Evolutionary conservation across 1,140 invertebrate species (phyloP), one percentile per base, ranked within the genome.

Genomic region (Drosophila athabasca): DNA sequence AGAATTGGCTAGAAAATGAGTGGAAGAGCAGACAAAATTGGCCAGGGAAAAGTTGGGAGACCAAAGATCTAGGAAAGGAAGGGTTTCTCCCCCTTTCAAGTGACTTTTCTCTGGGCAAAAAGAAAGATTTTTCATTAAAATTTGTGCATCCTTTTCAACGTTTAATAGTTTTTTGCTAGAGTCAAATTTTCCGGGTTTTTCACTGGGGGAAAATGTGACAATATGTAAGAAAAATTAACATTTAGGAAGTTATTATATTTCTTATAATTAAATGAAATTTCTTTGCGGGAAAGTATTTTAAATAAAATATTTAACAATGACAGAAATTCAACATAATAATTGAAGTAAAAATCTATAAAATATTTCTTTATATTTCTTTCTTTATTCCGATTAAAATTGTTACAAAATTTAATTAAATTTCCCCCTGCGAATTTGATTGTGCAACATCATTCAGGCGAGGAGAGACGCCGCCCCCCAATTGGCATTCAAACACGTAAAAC

Each of bases 81-180:
- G 29, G 19, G 15, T 24, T n/a, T 64, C 69, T 58, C 17, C 70
- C 62, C 67, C 24, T 24, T 78, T 81, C 60, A 81, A 87, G 82
- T 88, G 79, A 62, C 69, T 78, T 75, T 64, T 76, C 65, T 73
- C 74, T 62, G 55, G 31, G 62, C 57, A 29, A 71, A 71, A 76
- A 79, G 79, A 88, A 76, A 71, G 84, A 88, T 83, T 88, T 88
- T 88, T 88, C 83, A 88, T 88, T 88, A 89, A 83, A 88, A 89
- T 73, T 83, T 62, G 0, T 39, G 1, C 35, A 39, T 61, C 74
- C 68, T 67, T 67, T 66, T 70, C 68, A 66, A 52, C 64, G 71
- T 55, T 65, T 70, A 79, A 88, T 88, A 89, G 79, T 79, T 76
- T 71, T 48, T 31, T 2, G 7, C 31, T 3, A 39, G 9, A 3